Evolutionary conservation across 1,140 invertebrate genomes (phyloP), one percentile per base, ranked within the genome.

Genomic region (Polyergus mexicanus): DNA sequence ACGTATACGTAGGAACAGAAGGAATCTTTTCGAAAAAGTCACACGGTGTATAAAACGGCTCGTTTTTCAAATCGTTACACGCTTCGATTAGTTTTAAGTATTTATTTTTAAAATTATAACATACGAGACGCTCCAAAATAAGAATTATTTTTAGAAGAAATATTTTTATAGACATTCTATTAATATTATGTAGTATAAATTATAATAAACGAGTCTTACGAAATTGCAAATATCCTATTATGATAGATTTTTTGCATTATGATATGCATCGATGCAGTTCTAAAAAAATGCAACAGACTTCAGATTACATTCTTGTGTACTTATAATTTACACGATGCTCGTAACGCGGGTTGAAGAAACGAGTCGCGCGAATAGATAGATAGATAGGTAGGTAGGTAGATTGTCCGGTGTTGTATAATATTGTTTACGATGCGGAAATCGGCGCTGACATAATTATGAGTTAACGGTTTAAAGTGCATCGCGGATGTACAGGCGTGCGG

Each of bases 381-480:
- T 51, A 51, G 44, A 11, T 47, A 47, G 44, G 35, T 47, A 47
- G 44, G 35, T 47, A 47, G 47, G 16, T 51, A 62, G 6, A 8
- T 32, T 56, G 76, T 38, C 4, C 44, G 44, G n/a, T 80, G 47
- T 68, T 68, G 74, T 85, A 58, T 63, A 62, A 25, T 76, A 38
- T 71, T 65, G 68, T 78, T 74, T 72, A 62, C 75, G 62, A 71
- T 68, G 38, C 63, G 68, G 63, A 77, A 68, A 85, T 68, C 72
- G 75, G 32, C 35, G 81, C 58, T 75, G 56, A 75, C 72, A 80
- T 68, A 81, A 85, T 75, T 75, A 47, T 51, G 19, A 85, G 51
- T 89, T 89, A 74, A 80, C 72, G 65, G 88, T 76, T 81, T 78
- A 87, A 87, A 47, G 38, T 72, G 75, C 78, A 86, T 38, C 62